A percentile compares a stretch with the other conserved stretches of the same genome.
These are phyloP conservation scores for Lepus townsendii DNA, from an alignment of 2,797 vertebrate species.

Conservation along the genomic window DNA sequence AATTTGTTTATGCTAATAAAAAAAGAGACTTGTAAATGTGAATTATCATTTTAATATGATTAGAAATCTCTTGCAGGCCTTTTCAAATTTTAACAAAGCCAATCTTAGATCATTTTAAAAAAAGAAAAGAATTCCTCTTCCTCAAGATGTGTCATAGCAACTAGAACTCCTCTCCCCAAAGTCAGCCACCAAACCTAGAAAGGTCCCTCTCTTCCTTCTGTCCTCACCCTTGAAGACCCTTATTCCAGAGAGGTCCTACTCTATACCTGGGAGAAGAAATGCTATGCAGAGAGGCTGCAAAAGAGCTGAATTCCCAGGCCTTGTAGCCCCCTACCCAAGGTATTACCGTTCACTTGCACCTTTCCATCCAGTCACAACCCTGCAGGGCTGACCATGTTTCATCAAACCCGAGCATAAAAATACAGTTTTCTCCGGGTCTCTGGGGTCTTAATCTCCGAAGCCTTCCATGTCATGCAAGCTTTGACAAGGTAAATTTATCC, in stretches of 20 bases:
- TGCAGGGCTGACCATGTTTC: neutral
- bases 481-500: neutral
- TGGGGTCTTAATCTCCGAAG: neutral
- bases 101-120: neutral
- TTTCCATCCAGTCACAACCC: neutral
- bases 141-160: neutral
- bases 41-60: neutral
- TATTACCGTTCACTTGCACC: neutral
- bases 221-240: neutral
- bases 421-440: neutral
- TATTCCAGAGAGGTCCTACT: neutral
- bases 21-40: neutral
- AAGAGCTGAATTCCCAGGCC: too few relatives aligned
- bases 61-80: neutral
- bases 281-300: neutral
- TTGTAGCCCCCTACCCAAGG: neutral
- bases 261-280: neutral
- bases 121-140: neutral
- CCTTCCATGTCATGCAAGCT: neutral
- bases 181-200: neutral
- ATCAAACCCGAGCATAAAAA: neutral
- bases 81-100: slow-evolving; percentile 2
- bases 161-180: neutral
- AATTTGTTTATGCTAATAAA: neutral
- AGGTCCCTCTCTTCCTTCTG: neutral